Conservation (phyloP, 1,140 invertebrate genomes). For the Vanessa tameamea region DNA sequence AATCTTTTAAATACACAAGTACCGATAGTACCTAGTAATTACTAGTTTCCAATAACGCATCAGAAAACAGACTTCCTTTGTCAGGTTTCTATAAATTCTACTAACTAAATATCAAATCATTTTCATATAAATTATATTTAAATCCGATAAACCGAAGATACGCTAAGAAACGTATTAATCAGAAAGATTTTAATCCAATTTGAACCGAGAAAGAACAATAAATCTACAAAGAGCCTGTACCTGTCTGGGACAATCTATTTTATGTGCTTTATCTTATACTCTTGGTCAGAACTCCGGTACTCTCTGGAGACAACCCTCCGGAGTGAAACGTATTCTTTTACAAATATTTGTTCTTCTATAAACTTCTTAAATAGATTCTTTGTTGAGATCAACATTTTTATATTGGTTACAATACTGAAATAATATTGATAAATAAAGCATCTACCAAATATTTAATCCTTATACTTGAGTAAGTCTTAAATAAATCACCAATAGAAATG, state of each 20-base stretch:
- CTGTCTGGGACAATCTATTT: conserved; percentile 36
- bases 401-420: not conserved
- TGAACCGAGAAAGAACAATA: conserved; percentile 29
- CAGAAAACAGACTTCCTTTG: too few relatives aligned
- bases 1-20: too few relatives aligned
- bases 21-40: too few relatives aligned
- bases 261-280: conserved; percentile 38
- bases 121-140: not conserved
- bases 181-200: conserved; percentile 35
- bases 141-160: not conserved
- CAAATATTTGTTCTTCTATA: conserved; percentile 36
- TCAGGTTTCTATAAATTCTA: too few relatives aligned
- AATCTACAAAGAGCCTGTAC: conserved; percentile 33
- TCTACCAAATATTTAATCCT: too few relatives aligned
- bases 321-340: conserved; percentile 32
- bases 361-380: conserved; percentile 34
- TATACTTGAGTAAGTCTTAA: too few relatives aligned
- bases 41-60: too few relatives aligned
- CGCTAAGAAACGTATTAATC: conserved; percentile 20
- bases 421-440: not conserved
- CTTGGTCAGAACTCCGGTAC: conserved; percentile 26
- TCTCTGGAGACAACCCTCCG: conserved; percentile 30
- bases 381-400: conserved; percentile 22
- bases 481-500: too few relatives aligned
- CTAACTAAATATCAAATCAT: not conserved